A percentile compares a stretch with the other conserved stretches of the same genome.
These are phyloP conservation scores for Danaus melanippus DNA, from an alignment of 1,140 invertebrate species.

Conservation along the genomic window DNA sequence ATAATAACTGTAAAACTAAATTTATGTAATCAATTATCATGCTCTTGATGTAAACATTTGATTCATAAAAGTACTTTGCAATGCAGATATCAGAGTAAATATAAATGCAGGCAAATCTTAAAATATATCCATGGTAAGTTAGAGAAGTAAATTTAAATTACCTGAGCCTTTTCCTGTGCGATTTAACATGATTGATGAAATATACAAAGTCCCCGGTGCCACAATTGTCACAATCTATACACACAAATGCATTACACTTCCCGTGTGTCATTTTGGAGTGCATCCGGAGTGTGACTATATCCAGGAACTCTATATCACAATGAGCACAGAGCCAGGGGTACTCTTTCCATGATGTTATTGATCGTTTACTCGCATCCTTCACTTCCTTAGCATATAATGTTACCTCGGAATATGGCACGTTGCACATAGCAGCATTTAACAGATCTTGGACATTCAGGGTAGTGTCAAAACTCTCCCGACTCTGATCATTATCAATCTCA, in stretches of 20 bases:
- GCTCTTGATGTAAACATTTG: no score
- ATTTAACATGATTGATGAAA: conserved; percentile 42
- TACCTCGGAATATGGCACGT: conserved; percentile 27
- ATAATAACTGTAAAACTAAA: no score
- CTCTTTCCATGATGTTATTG: conserved; percentile 39
- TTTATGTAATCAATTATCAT: no score
- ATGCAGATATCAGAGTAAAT: no score
- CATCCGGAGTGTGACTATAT: conserved; percentile 35
- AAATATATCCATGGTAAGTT: no score
- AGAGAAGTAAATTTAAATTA: conserved; percentile 4
- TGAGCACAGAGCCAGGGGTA: conserved; percentile 51
- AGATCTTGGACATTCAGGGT: conserved; percentile 42
- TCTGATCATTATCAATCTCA: conserved; percentile 18
- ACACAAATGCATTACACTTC: conserved; percentile 47
- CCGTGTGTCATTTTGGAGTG: conserved; percentile 43
- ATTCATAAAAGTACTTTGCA: no score
- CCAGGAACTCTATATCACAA: conserved; percentile 51
- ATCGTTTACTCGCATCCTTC: conserved; percentile 19
- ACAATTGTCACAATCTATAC: conserved; percentile 42
- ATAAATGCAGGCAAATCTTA: no score
- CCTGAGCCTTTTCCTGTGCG: conserved; percentile 38
- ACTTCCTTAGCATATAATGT: conserved; percentile 42
- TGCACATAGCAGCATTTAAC: conserved; percentile 38
- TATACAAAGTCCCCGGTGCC: conserved; percentile 31
- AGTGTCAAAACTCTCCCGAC: conserved; percentile 16